Base-by-base conservation (phyloP, 2,113 vertebrate genomes). In the Eptatretus burgeri region DNA sequence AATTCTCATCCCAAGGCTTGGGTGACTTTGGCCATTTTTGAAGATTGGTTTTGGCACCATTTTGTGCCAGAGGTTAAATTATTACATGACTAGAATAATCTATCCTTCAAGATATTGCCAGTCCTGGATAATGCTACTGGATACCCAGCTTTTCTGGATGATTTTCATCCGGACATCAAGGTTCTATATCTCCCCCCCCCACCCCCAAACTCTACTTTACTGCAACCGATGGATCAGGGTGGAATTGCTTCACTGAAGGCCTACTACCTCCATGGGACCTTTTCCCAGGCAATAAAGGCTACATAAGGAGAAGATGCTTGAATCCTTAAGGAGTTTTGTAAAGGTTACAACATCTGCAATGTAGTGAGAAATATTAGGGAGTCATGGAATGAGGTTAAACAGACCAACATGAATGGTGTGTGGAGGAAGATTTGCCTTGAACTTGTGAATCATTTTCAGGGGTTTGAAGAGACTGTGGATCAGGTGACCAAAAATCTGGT, bases 21-120 rank as follows among this genome's bases (percentile, higher is more conserved):
- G 56, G 56, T 60, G n/a, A 60, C 56, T 60, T n/a, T n/a, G n/a
- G 56, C 56, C n/a, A 9, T 60, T 60, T 60, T 60, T 13, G 56
- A 60, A 19, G 56, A 60, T 10, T 60, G 56, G 56, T 60, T 60
- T 60, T 19, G 56, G n/a, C n/a, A 17, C 19, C 19, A 60, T 60
- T 60, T 60, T 60, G 56, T 60, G 56, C 51, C 64, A 14, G 13
- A 14, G 14, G 64, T 62, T 49, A 64, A 52, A 51, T 14, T 16
- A 51, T 17, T 4, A 10, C 13, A 12, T 19, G n/a, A 9, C n/a
- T 10, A n/a, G n/a, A 60, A 60, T 19, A 60, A 60, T 12, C 56
- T 60, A 10, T 10, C 56, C n/a, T 60, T 60, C 19, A 60, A 13
- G 56, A 9, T 19, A 60, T 17, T 60, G n/a, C 19, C 13, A 19